phyloP scores from a whole-genome alignment of 2,113 vertebrate species.

The Leucosticte australis region DNA sequence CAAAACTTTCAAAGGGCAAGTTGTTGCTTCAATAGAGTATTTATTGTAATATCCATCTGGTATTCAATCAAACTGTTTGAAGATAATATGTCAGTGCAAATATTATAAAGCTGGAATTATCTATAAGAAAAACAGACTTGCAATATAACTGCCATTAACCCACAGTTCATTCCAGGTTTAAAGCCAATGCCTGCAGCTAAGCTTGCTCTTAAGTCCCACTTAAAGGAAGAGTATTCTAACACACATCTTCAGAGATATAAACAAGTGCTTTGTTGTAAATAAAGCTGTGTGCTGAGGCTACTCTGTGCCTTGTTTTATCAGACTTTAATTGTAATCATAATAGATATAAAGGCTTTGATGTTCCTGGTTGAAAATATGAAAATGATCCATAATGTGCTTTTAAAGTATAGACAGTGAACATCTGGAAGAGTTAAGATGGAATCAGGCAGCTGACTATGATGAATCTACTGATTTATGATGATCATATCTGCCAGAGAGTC shows the following conservation, averaged over 20 bases:
- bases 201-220: background rate
- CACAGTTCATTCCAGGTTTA: background rate
- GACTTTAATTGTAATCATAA: background rate
- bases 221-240: background rate
- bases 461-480: slow-evolving; percentile 52
- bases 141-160: background rate
- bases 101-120: background rate
- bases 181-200: background rate
- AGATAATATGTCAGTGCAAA: background rate
- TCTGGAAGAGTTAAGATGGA: slow-evolving; percentile 30
- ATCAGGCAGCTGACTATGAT: slow-evolving; percentile 18
- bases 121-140: background rate
- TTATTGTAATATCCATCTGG: background rate
- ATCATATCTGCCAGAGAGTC: slow-evolving; percentile 20
- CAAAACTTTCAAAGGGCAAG: background rate
- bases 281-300: background rate
- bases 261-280: background rate
- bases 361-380: background rate
- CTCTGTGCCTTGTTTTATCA: background rate
- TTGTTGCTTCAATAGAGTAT: background rate
- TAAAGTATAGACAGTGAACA: slow-evolving; percentile 29
- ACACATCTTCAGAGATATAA: background rate
- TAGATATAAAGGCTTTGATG: background rate
- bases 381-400: slow-evolving; percentile 24
- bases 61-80: background rate